Conservation (phyloP, 2,797 vertebrate genomes). For the Discoglossus pictus region DNA sequence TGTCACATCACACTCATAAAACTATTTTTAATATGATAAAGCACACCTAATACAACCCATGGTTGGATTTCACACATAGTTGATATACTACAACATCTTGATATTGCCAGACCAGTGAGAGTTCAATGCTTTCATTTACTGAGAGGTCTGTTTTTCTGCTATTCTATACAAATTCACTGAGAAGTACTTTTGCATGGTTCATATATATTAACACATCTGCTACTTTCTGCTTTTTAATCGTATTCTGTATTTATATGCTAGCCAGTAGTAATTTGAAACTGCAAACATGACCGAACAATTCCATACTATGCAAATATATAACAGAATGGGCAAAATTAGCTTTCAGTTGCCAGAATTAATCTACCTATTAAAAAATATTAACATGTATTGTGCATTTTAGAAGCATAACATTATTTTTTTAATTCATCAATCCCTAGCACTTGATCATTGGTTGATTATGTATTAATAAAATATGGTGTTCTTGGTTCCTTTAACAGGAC, state of each 20-base stretch:
- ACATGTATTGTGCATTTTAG: slow-evolving; percentile 39
- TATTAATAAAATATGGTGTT: slow-evolving; percentile 55
- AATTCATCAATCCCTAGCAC: slow-evolving; percentile 51
- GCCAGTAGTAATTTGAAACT: slow-evolving; percentile 47
- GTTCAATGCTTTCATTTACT: slow-evolving; percentile 39
- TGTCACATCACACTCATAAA: slow-evolving; percentile 21
- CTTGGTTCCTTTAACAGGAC: no score
- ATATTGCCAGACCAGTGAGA: slow-evolving; percentile 19
- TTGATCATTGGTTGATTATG: slow-evolving; percentile 46
- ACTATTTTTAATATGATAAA: slow-evolving; percentile 30
- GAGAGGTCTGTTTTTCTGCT: slow-evolving; percentile 48
- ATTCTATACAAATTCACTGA: slow-evolving; percentile 43
- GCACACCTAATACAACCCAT: slow-evolving; percentile 16
- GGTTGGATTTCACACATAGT: slow-evolving; percentile 50
- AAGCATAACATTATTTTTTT: slow-evolving; percentile 53
- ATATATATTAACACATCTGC: slow-evolving; percentile 51
- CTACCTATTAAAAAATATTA: slow-evolving; percentile 44
- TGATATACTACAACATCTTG: slow-evolving; percentile 24
- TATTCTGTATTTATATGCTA: slow-evolving; percentile 48
- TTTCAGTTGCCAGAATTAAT: slow-evolving; percentile 47
- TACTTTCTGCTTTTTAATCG: slow-evolving; percentile 43
- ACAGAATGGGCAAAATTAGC: slow-evolving; percentile 27
- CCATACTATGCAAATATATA: slow-evolving; percentile 7
- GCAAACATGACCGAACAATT: slow-evolving; percentile 49
- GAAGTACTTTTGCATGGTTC: slow-evolving; percentile 50